Evolutionary conservation across 2,113 vertebrate genomes (phyloP).

Genomic region (Danio rerio): DNA sequence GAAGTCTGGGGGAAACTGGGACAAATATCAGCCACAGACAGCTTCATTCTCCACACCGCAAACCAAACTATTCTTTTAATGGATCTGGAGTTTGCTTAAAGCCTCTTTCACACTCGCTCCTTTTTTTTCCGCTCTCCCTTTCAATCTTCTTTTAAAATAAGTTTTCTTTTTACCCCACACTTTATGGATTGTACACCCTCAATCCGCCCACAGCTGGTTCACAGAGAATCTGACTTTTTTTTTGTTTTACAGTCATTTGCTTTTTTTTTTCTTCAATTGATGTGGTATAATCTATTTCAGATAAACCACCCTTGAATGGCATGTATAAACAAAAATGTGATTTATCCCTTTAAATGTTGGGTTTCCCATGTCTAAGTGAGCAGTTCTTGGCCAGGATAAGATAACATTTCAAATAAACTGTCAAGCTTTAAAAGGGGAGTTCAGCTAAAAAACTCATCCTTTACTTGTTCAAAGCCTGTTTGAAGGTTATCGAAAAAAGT

Average conservation of each 20-base stretch:
- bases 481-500: no score
- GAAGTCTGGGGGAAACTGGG: slow-evolving; percentile 52
- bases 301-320: neutral
- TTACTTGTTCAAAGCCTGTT: no score
- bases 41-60: slow-evolving; percentile 34
- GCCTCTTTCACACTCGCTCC: neutral
- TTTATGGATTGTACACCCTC: neutral
- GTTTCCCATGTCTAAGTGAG: neutral
- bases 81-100: slow-evolving; percentile 24
- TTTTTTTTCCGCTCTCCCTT: neutral
- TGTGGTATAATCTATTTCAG: slow-evolving; percentile 9
- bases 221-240: neutral
- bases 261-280: neutral
- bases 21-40: slow-evolving; percentile 45
- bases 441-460: no score
- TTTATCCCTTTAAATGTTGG: neutral
- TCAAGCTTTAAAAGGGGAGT: neutral
- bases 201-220: neutral
- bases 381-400: neutral
- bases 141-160: slow-evolving; percentile 1
- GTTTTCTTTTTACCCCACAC: neutral
- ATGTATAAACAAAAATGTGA: neutral
- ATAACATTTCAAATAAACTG: neutral
- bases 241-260: neutral
- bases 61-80: slow-evolving; percentile 44